Evolutionary conservation across 92 coral and sea anemone species (phyloP), one percentile per base, ranked within the genome.

Genomic region (Muricea muricata): DNA sequence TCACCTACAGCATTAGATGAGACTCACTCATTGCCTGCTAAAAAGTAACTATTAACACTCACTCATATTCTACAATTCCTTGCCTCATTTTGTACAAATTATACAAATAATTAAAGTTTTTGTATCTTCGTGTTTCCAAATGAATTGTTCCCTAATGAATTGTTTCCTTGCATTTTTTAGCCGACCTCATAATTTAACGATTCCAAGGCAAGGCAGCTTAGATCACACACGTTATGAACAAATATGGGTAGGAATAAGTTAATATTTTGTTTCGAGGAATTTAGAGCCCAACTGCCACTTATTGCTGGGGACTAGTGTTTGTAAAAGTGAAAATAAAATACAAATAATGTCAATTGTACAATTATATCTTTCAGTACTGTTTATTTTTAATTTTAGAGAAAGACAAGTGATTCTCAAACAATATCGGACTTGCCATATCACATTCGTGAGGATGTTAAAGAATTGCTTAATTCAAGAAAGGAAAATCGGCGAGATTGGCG

Each of bases 401-500:
- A 33, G 5, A 75, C 61, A 57, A 28, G 29, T 4, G 20, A 4
- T 0, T 47, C 15, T 20, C 24, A 75, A 11, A 75, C 80, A 48
- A 47, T 75, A 28, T 26, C 28, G 15, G 82, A 87, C 0, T 72
- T 85, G 9, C 25, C 73, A 23, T 91, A 89, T 87, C 93, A 95
- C 45, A 11, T 93, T 12, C 86, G 72, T 55, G 69, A 69, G 17
- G 90, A 95, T 52, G 79, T 95, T 24, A 82, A 92, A 1, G 89
- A 73, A 10, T 45, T 15, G 1, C 85, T 95, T 20, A 78, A 95
- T 67, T 87, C 77, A 12, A 73, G 21, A 30, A 95, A 88, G 68
- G 87, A 86, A 23, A 91, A 24, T 47, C 89, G 91, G 31, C 77
- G 72, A 76, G 98, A 95, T 72, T 95, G 93, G 92, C 85, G 97